Evolutionary conservation across 2,113 vertebrate species (phyloP).

Genomic region (Colossoma macropomum): DNA sequence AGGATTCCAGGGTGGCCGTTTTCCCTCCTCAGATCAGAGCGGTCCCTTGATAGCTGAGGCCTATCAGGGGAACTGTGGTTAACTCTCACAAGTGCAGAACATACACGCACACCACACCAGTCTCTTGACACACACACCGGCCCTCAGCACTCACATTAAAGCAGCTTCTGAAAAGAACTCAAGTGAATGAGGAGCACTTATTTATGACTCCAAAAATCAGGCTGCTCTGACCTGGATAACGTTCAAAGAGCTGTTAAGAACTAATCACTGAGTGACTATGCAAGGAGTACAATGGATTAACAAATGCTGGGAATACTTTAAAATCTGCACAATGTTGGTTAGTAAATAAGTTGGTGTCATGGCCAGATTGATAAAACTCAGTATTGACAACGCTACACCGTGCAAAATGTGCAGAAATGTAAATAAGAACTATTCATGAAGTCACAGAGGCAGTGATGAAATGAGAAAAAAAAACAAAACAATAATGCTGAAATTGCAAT

Average conservation of each 20-base stretch:
- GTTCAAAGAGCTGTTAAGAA: background rate
- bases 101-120: background rate
- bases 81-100: constrained; percentile 34
- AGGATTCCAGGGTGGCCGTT: constrained; percentile 50
- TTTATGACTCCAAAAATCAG: background rate
- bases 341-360: background rate
- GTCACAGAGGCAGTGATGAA: no score
- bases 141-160: background rate
- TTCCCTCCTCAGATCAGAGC: constrained; percentile 1
- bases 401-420: no score
- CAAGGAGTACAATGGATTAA: background rate
- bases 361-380: no score
- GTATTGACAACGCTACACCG: no score
- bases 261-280: background rate
- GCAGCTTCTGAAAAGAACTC: background rate
- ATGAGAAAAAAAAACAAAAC: no score
- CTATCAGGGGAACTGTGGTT: constrained; percentile 38
- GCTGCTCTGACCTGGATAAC: background rate
- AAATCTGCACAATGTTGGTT: background rate
- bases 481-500: no score
- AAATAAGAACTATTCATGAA: no score
- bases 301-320: background rate
- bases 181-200: background rate
- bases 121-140: background rate
- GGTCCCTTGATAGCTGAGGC: constrained; percentile 25